Evolutionary conservation across 2,113 vertebrate species (phyloP).

Genomic region (Neotoma lepida): DNA sequence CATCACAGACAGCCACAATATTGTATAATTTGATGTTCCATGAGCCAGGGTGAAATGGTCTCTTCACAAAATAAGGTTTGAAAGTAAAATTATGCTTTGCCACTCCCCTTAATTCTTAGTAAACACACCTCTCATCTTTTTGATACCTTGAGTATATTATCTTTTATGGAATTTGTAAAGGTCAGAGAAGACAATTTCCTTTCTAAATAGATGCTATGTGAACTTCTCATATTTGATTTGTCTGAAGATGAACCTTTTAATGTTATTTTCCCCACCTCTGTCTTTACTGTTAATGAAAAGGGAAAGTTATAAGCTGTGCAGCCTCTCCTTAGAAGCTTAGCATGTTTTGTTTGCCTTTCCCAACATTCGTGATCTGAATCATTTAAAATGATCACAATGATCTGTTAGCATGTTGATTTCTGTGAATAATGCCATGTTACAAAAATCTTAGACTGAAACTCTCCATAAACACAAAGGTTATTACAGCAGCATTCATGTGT

Average conservation of each 20-base stretch:
- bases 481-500: background rate
- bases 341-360: background rate
- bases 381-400: conserved; percentile 1
- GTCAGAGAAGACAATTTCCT: conserved; percentile 77
- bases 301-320: background rate
- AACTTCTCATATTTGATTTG: conserved; percentile 68
- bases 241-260: conserved; percentile 58
- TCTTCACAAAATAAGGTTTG: conserved; percentile 63
- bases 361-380: conserved; percentile 9
- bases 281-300: conserved; percentile 31
- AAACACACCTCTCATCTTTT: conserved; percentile 74
- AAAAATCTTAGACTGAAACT: conserved; percentile 38
- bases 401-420: background rate
- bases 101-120: conserved; percentile 66
- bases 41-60: conserved; percentile 8
- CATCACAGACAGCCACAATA: background rate
- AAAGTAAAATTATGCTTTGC: conserved; percentile 71
- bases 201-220: conserved; percentile 53
- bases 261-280: background rate
- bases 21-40: conserved; percentile 40
- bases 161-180: conserved; percentile 68
- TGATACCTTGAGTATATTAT: conserved; percentile 66
- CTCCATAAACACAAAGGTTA: background rate
- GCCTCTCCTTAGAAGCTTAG: background rate
- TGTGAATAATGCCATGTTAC: background rate